Evolutionary conservation across 92 coral and sea anemone genomes (phyloP), one percentile per base, ranked within the genome.

Genomic region (Epizoanthus illoricatus): DNA sequence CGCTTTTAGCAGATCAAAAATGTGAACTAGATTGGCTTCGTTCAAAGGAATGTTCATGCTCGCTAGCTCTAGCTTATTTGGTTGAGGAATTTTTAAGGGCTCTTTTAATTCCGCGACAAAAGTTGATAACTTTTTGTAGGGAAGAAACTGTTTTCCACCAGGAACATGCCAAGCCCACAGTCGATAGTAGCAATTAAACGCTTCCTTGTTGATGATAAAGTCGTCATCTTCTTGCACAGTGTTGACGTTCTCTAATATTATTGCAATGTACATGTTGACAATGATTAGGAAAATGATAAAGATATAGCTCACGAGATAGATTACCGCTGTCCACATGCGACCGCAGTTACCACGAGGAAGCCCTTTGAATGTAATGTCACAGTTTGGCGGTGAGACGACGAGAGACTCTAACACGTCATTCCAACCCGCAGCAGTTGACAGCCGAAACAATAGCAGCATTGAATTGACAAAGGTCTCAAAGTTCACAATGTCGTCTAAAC

Each of bases 221-320:
- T 93, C 97, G 78, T 92, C 97, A 71, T 80, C 90, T 69, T 93
- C 91, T 76, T 95, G 94, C 3, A 94, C 91, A 20, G 94, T 89
- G 69, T 93, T 95, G 49, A 95, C 94, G 79, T 95, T 95, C 73
- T 95, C 97, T 57, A 95, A 73, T 57, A 95, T 87, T 4, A 95
- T 90, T 5, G 98, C 98, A 72, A 95, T 95, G 91, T 95, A 91
- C 94, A 95, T 93, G 84, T 95, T 95, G 15, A 95, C 97, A 63
- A 95, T 91, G 13, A 91, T 94, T 65, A 95, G 80, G 83, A 91
- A 93, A 21, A 94, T 93, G 3, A 90, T 74, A 11, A 91, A 83
- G 24, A 95, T 92, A 65, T 91, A 95, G 28, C 92, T 89, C 36
- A 93, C 93, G 42, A 95, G 86, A 63, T 80, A 93, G 28, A 90